Percentiles rank a stretch among this genome's conserved stretches.
Conservation (phyloP, 2,888 invertebrate species). For the Nipponacmea schrenckii region DNA sequence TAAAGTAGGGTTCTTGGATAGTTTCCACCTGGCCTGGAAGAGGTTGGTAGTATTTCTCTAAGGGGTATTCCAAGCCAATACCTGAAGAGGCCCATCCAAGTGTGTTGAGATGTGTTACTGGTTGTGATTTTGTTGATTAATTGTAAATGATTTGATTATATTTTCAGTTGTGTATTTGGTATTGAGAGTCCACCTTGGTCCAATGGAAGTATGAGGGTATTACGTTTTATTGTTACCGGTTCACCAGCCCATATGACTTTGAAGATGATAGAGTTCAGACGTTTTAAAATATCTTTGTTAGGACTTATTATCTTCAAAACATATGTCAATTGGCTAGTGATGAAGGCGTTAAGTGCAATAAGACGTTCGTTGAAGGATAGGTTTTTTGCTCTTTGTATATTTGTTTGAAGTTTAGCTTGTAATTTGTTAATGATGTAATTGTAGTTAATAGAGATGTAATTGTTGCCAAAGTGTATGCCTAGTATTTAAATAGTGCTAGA, state of each 20-base stretch:
- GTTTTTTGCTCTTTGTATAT: not conserved
- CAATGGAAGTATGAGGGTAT: not conserved
- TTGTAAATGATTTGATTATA: too few relatives aligned
- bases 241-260: not conserved
- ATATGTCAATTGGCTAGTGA: too few relatives aligned
- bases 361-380: too few relatives aligned
- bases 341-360: too few relatives aligned
- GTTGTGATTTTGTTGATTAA: too few relatives aligned
- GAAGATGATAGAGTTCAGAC: too few relatives aligned
- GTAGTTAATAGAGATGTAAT: not conserved
- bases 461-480: not conserved
- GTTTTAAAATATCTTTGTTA: too few relatives aligned
- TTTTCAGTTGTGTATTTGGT: not conserved
- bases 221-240: not conserved
- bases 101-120: too few relatives aligned
- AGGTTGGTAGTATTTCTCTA: not conserved
- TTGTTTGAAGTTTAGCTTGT: not conserved
- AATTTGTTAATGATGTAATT: not conserved
- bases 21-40: too few relatives aligned
- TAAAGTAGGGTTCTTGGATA: too few relatives aligned
- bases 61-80: not conserved
- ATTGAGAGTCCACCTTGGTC: not conserved
- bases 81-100: not conserved
- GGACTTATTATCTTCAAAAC: too few relatives aligned
- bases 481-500: not conserved